Evolutionary conservation across 2,797 vertebrate genomes (phyloP), one percentile per base, ranked within the genome.

Genomic region (Phalanger gymnotis): DNA sequence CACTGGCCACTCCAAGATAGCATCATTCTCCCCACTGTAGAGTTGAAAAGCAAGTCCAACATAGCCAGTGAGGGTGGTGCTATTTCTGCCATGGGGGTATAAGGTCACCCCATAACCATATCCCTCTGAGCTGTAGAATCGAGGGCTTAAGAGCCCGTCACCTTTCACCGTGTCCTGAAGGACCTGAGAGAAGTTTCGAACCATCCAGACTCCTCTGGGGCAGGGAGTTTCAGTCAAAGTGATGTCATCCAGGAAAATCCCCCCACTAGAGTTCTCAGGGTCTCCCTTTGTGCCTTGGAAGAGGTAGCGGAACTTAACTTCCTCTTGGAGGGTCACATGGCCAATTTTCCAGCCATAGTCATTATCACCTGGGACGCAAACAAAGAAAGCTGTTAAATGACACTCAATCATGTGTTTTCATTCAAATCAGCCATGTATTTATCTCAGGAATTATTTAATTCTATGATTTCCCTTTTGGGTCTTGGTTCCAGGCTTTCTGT

Each of bases 41-140:
- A 99, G 92, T 97, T 99, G 99, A 97, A 99, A 99, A 95, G 98
- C 97, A 5, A 99, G 54, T 0, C 99, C 98, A 0, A 95, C 10
- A 96, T 99, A 99, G 93, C 98, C 98, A 0, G n/a, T 4, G 87
- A 98, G 97, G 3, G 0, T 0, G 0, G 98, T 98, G 14, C 0
- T 87, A 1, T 0, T 0, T 0, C 0, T 4, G 1, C 97, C 97
- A 0, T 98, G 89, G 0, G 99, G 99, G 0, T 73, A 0, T 51
- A 99, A 13, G 0, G 61, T 98, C 91, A 99, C 73, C 0, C 99
- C 99, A 0, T 99, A 99, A 0, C 97, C 98, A 0, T 99, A 99
- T 16, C 99, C 99, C 94, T 99, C 99, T 0, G 99, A 99, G 94
- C 98, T 99, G 92, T 99, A 99, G 98, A 99, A 99, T 3, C 98